Evolutionary conservation across 2,113 vertebrate species (phyloP).

Genomic region (Festucalex cinctus): DNA sequence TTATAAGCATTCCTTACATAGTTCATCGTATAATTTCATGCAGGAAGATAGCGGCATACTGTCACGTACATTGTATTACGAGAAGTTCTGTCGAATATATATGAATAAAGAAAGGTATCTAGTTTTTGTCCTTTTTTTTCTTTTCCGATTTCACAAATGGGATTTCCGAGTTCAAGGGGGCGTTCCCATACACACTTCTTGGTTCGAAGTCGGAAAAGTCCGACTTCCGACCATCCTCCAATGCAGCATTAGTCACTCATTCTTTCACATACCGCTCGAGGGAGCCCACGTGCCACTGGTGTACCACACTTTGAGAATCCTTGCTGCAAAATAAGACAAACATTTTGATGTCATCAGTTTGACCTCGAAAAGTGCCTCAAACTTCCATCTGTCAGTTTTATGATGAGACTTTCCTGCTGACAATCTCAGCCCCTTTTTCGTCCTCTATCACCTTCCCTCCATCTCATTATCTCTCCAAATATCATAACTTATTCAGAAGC

Average conservation of each 20-base stretch:
- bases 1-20: no score
- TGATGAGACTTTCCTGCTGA: slow-evolving; percentile 83
- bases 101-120: no score
- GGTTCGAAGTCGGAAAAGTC: no score
- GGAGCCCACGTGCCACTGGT: neutral
- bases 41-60: no score
- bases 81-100: no score
- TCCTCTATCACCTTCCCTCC: slow-evolving; percentile 84
- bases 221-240: no score
- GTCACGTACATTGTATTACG: no score
- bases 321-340: slow-evolving; percentile 1
- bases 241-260: neutral
- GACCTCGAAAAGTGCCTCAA: slow-evolving; percentile 50
- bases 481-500: slow-evolving; percentile 73
- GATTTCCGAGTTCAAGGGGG: no score
- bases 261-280: neutral
- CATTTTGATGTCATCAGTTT: slow-evolving; percentile 24
- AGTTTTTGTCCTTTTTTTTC: no score
- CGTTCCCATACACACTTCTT: no score
- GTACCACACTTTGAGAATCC: neutral
- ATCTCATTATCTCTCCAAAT: slow-evolving; percentile 79
- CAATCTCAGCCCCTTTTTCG: slow-evolving; percentile 76
- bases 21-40: no score
- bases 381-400: slow-evolving; percentile 40
- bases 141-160: no score